Percentiles rank a stretch among this genome's conserved stretches.
Conservation (phyloP, 2,113 vertebrate species). For the Axis porcinus region DNA sequence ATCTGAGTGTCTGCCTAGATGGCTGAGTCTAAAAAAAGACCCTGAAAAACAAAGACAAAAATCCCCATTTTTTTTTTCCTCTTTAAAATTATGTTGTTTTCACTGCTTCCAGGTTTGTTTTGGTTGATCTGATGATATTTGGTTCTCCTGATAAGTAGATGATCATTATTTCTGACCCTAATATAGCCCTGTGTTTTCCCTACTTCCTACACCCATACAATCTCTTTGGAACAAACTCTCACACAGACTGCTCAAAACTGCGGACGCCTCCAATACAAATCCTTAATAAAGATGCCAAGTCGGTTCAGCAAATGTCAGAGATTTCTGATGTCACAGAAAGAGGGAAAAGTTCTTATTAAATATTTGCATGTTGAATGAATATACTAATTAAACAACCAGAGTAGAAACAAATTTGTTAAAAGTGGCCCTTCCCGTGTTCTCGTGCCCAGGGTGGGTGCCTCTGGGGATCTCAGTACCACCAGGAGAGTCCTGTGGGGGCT, state of each 20-base stretch:
- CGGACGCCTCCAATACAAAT: not conserved
- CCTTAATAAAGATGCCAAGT: slow-evolving; percentile 13
- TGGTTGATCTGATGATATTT: not conserved
- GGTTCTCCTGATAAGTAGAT: not conserved
- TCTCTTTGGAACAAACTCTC: not conserved
- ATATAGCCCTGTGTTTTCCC: not conserved
- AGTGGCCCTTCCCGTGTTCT: not conserved
- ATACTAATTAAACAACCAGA: not conserved
- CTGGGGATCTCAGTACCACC: accelerated
- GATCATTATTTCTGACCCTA: slow-evolving; percentile 10
- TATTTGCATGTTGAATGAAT: not conserved
- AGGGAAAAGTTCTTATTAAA: not conserved
- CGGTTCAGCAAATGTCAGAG: slow-evolving; percentile 48
- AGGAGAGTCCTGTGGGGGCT: accelerated
- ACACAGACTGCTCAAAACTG: not conserved
- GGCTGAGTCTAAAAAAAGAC: not conserved
- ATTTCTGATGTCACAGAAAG: not conserved
- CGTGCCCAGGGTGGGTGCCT: accelerated
- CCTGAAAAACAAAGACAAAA: not conserved
- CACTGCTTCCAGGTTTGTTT: not conserved
- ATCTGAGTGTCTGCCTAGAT: accelerated
- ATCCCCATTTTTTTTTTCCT: not conserved
- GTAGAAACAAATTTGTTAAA: not conserved
- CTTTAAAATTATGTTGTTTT: not conserved
- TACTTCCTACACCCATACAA: not conserved